Evolutionary conservation across 1,140 invertebrate species (phyloP), one percentile per base, ranked within the genome.

Genomic region (Archivesica marissinica): DNA sequence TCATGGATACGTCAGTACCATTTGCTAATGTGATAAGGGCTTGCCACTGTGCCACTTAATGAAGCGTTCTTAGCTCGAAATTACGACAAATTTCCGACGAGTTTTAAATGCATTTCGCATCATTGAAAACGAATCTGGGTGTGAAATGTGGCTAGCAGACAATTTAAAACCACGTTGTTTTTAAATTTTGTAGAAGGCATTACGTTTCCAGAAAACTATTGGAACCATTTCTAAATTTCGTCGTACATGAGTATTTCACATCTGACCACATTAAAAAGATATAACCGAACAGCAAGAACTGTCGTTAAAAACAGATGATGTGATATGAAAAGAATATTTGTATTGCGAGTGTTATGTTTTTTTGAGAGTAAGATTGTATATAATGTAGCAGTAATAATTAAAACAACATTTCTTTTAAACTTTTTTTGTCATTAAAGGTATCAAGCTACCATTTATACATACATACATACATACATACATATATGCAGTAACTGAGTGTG

Each of bases 41-140:
- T 64, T 13, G 35, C 50, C 2, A 44, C 41, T 11, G 76, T 1
- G 38, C 25, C 11, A 20, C 2, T 50, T 47, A 79, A 79, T 54
- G 59, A 38, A 50, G 39, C 59, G n/a, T 79, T 17, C 17, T 47
- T 59, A 1, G 23, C 20, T 64, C 41, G 38, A 47, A 47, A 50
- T 79, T 39, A 54, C 39, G 17, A 23, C 38, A 41, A 17, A 25
- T 28, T 47, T 38, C 33, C 25, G 59, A 79, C 54, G 76, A 59
- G 76, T 64, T 79, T 79, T 64, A 79, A 79, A 79, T 66, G 52
- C 59, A 66, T 64, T 66, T 30, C 39, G 76, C 76, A 33, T 66
- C 76, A 79, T 79, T 79, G 56, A 54, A 66, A 79, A 79, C 76
- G 39, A 61, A 79, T 79, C 47, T 50, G 33, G 38, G 76, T 44